Percentiles rank a stretch among this genome's conserved stretches.
phyloP scores from a whole-genome alignment of 2,888 invertebrate genomes.

The Pelosia muscerda region DNA sequence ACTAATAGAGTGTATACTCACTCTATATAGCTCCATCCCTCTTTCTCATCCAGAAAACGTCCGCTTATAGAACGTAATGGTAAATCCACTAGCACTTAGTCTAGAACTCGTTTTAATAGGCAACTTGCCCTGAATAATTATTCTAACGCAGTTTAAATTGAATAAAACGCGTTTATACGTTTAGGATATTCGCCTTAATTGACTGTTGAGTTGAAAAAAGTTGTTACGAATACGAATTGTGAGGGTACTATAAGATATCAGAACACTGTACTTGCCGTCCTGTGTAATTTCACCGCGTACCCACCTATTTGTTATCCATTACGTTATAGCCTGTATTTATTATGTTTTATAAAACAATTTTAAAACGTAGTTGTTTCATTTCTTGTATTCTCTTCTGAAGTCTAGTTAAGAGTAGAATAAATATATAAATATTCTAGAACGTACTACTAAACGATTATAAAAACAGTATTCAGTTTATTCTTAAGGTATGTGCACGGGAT shows the following conservation, averaged over 20 bases:
- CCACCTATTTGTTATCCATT: slow-evolving; percentile 81
- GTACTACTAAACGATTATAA: no score
- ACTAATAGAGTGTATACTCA: no score
- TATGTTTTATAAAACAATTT: slow-evolving; percentile 83
- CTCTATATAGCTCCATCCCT: no score
- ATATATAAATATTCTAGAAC: no score
- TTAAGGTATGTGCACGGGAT: no score
- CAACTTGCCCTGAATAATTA: no score
- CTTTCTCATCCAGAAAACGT: no score
- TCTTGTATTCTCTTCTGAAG: neutral
- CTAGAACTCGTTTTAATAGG: no score
- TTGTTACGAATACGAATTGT: slow-evolving; percentile 21
- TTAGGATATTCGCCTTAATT: neutral
- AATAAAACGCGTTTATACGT: neutral
- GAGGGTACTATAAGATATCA: slow-evolving; percentile 52
- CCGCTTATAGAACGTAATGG: no score
- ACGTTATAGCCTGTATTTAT: slow-evolving; percentile 82
- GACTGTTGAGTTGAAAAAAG: neutral
- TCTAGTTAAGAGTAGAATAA: no score
- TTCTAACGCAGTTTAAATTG: neutral
- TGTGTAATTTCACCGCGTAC: slow-evolving; percentile 63
- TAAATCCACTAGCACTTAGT: no score
- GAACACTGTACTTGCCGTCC: slow-evolving; percentile 82
- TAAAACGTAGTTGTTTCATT: slow-evolving; percentile 46
- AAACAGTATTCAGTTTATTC: no score